Evolutionary conservation across 2,113 vertebrate species (phyloP).

Genomic region (Nycticebus coucang): DNA sequence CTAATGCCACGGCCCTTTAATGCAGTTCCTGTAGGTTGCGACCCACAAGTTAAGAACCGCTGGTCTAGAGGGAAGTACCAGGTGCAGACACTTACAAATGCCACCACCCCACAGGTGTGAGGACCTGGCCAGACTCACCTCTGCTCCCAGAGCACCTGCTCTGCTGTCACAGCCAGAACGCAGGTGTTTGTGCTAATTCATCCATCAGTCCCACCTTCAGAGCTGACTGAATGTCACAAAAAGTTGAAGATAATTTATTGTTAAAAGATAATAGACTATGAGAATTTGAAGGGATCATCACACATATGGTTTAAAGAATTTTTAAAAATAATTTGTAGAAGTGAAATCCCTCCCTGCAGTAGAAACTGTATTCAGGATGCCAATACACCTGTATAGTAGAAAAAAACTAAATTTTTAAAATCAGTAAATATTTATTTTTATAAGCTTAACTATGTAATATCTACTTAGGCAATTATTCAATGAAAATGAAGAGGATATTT

Average conservation of each 20-base stretch:
- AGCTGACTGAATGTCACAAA: neutral
- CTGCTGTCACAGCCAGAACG: neutral
- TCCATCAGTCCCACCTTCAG: neutral
- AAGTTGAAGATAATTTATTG: neutral
- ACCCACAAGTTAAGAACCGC: too few relatives aligned
- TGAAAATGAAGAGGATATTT: neutral
- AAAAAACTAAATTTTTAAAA: constrained; percentile 12
- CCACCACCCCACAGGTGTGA: accelerated
- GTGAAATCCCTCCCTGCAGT: neutral
- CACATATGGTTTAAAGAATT: neutral
- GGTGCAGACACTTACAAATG: neutral
- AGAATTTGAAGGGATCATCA: neutral
- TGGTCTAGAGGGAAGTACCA: neutral
- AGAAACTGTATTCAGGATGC: neutral
- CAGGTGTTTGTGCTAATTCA: neutral
- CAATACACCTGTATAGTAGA: neutral
- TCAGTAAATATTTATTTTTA: neutral
- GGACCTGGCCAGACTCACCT: neutral
- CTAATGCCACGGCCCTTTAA: too few relatives aligned
- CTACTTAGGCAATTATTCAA: neutral
- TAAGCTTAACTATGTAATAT: neutral
- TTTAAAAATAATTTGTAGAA: neutral
- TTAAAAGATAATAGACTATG: neutral
- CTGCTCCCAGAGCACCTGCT: neutral
- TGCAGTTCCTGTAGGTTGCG: too few relatives aligned